Evolutionary conservation across 2,797 vertebrate species (phyloP).

Genomic region (Buceros bicornis): DNA sequence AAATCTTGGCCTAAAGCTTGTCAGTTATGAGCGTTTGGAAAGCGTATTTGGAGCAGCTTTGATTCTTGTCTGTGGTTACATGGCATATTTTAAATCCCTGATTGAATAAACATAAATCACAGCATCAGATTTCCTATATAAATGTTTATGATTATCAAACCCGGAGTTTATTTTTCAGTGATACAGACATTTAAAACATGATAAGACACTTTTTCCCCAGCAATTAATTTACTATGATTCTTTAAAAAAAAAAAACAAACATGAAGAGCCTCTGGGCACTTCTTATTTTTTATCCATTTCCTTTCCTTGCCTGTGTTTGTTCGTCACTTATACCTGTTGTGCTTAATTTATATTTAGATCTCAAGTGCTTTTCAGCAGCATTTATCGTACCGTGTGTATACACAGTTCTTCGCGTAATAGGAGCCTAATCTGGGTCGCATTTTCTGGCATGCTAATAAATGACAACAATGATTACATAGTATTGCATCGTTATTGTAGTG

Average conservation of each 20-base stretch:
- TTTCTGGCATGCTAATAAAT: not conserved
- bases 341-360: conserved; percentile 19
- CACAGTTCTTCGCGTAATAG: not conserved
- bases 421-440: not conserved
- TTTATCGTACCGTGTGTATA: not conserved
- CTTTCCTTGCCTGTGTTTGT: not conserved
- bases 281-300: conserved; percentile 3
- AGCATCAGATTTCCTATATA: not conserved
- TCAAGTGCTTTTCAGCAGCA: not conserved
- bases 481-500: fast-evolving
- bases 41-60: conserved; percentile 47
- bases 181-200: not conserved
- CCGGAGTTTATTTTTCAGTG: not conserved
- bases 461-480: not conserved
- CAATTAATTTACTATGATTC: not conserved
- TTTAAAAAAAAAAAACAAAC: not conserved
- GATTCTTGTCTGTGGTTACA: conserved; percentile 10
- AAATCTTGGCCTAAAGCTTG: conserved; percentile 27
- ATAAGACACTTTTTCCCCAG: not conserved
- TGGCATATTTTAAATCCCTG: conserved; percentile 6
- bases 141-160: not conserved
- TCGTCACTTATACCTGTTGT: not conserved
- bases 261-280: not conserved
- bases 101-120: conserved; percentile 40
- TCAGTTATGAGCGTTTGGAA: conserved; percentile 37